Evolutionary conservation across 64 coral and sea anemone genomes (phyloP), one percentile per base, ranked within the genome.

Genomic region (Orbicella faveolata): DNA sequence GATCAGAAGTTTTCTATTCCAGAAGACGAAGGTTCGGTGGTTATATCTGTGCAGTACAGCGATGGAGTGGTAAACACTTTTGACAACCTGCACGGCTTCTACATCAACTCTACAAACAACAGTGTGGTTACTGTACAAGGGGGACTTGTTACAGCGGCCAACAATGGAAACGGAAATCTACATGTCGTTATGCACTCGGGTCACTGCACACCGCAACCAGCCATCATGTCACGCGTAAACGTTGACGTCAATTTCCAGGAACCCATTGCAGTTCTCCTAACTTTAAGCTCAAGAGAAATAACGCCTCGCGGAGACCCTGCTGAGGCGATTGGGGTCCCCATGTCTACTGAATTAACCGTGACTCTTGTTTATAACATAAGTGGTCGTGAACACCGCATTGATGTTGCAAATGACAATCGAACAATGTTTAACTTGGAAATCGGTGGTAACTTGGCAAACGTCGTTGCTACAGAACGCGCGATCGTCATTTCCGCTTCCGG

Each of bases 61-160:
- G 90, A 92, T 36, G 90, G 82, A 51, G 41, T 20, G 33, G 74
- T 92, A 3, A 92, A 92, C 19, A 92, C 90, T 18, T 92, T 92
- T 87, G 15, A 67, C 16, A 73, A n/a, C 52, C 26, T 92, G 2
- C 48, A 77, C 36, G 90, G 90, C 4, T 87, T 92, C 66, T 66
- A 20, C 53, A 44, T 87, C 75, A 92, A 92, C 69, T 78, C 63
- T 51, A 79, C 90, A 10, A 87, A 92, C 30, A 34, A 33, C 19
- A 92, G 63, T 87, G 41, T 77, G 26, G 23, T 75, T 44, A 87
- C 39, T 20, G 74, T 53, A 9, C 37, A 87, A 72, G 74, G 61
- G 0, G 74, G 39, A 21, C 75, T 52, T 13, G 26, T 92, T 33
- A 25, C 80, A 54, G 82, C 74, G 20, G n/a, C 87, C 16, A 64